phyloP scores from a whole-genome alignment of 2,113 vertebrate species.

The Corythornis vintsioides region DNA sequence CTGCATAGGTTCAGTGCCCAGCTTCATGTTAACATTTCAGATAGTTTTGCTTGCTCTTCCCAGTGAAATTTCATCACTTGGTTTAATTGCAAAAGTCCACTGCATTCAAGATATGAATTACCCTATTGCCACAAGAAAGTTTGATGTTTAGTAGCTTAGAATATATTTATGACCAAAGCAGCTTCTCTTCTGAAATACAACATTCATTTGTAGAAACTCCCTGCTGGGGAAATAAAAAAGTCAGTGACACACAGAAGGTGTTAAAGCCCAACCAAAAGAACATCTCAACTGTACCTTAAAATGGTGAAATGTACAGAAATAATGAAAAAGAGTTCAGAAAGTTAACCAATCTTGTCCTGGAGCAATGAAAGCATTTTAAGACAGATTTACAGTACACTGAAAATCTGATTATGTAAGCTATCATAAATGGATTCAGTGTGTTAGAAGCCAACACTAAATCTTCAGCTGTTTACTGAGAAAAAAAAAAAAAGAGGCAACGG shows the following conservation, averaged over 20 bases:
- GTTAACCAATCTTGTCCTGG: constrained; percentile 18
- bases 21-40: background rate
- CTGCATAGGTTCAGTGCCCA: background rate
- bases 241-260: background rate
- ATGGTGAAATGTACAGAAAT: background rate
- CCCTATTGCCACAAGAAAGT: background rate
- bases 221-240: background rate
- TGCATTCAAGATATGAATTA: background rate
- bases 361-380: constrained; percentile 30
- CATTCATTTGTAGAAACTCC: constrained; percentile 11
- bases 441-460: constrained; percentile 53
- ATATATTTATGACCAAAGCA: constrained; percentile 7
- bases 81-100: constrained; percentile 33
- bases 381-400: constrained; percentile 40
- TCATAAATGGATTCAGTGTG: constrained; percentile 45
- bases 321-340: constrained; percentile 12
- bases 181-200: constrained; percentile 32
- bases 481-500: constrained; percentile 11
- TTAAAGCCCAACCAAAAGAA: background rate
- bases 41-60: background rate
- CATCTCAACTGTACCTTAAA: background rate
- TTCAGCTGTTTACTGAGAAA: constrained; percentile 33
- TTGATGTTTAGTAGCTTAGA: background rate
- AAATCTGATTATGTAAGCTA: constrained; percentile 54
- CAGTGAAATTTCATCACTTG: constrained; percentile 9